Base-by-base conservation (phyloP, 2,113 vertebrate species). In the Aegypius monachus region DNA sequence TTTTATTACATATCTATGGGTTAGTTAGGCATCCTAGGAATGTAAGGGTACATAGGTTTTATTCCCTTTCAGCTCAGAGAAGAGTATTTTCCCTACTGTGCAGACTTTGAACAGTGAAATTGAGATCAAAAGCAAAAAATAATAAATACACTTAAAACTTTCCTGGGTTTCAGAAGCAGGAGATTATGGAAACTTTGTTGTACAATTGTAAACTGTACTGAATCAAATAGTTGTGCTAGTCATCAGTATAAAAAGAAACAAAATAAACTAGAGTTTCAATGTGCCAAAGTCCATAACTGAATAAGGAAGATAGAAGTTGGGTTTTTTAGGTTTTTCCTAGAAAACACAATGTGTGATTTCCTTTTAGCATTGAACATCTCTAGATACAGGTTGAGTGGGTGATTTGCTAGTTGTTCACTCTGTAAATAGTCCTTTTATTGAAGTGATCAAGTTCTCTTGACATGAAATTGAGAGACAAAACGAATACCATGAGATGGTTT, bases 381-480 rank as follows among this genome's bases (percentile, higher is more conserved):
- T 20, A 48, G 92, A 29, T 47, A 26, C 32, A 67, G 56, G 83
- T 17, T 89, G 94, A 95, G 86, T 95, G 97, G 92, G 18, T 96
- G 83, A 91, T 87, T 91, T 74, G 80, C 66, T 42, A 20, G 68
- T 74, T 88, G 80, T 81, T 95, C 86, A 32, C 61, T 92, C 87
- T 86, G 61, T 53, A 94, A 96, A 93, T 36, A 81, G 53, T 70
- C n/a, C 79, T 95, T 90, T 78, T 72, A 58, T 50, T 95, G 75
- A 79, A 88, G 79, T 68, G 88, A 79, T 97, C 40, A 16, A 53
- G 66, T 93, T 94, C 84, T 97, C 65, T 81, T 90, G 87, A 71
- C 38, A 13, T 34, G 65, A 71, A 52, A 86, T 68, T 72, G 75
- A 93, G 89, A 90, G 65, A 80, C 62, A 65, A 61, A 91, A 81